Base-by-base conservation (phyloP, 2,113 vertebrate genomes). In the Ammodytes dubius region DNA sequence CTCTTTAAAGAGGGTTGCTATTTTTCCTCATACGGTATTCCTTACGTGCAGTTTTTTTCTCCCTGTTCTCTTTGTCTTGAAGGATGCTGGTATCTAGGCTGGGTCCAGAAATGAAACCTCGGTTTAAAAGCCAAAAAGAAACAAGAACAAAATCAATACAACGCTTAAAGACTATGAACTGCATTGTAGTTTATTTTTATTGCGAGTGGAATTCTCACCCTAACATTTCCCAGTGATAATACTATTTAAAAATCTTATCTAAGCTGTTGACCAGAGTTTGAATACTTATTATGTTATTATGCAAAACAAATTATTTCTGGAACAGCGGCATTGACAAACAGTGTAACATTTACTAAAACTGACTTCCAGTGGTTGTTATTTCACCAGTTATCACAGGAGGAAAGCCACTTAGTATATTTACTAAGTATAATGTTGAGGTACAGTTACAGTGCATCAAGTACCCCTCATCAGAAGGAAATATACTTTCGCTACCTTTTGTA, bases 1-100 rank as follows among this genome's bases (percentile, higher is more conserved):
- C 80, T 82, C 50, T 89, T 86, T 88, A 8, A 86, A 77, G 45
- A 77, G 49, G 19, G 40, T 73, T 79, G 58, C 81, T 76, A 74
- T 90, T 87, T 88, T 85, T 37, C 81, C 63, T 71, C 56, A 12
- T 65, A 50, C 42, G 10, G 45, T 56, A 27, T 73, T 75, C 35
- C 27, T 49, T 8, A 2, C 54, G 60, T 64, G 68, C 49, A 42
- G 47, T 59, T 84, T 69, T 70, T 63, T 61, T n/a, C 43, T 61
- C 37, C 61, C 14, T 19, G 43, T 53, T 63, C 37, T 63, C 77
- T 87, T 74, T 79, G 65, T 85, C 58, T 57, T 27, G 13, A 74
- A 57, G 67, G 35, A 78, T n/a, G 46, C 35, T 12, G n/a, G 11
- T 52, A 46, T 9, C 46, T 58, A 13, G 46, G 39, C 57, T 74